These are phyloP conservation scores for Eupithecia dodoneata DNA, from an alignment of 2,888 invertebrate species.

Conservation along the genomic window DNA sequence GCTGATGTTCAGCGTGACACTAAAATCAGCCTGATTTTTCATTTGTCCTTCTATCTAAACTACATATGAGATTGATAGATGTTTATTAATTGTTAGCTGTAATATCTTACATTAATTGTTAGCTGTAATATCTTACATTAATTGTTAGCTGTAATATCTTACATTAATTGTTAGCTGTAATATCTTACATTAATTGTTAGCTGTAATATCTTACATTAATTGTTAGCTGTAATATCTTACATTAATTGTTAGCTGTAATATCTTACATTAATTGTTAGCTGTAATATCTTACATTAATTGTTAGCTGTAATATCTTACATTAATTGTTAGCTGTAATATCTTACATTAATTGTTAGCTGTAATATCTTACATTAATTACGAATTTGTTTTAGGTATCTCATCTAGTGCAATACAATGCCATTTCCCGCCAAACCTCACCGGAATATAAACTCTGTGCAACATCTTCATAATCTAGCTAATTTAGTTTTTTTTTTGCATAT, in stretches of 20 bases:
- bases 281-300: not conserved
- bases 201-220: not conserved
- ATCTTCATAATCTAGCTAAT: no score
- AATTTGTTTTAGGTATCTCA: no score
- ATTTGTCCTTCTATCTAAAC: not conserved
- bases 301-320: not conserved
- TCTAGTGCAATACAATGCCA: no score
- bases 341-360: not conserved
- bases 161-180: not conserved
- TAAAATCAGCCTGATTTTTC: not conserved
- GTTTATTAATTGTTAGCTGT: not conserved
- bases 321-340: not conserved
- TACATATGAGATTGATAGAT: not conserved
- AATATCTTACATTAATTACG: no score
- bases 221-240: not conserved
- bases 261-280: not conserved
- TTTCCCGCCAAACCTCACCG: no score
- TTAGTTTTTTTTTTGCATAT: no score
- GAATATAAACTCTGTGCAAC: no score
- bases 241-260: not conserved
- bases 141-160: not conserved
- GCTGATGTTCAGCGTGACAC: no score
- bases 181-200: not conserved
- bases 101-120: not conserved
- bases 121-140: not conserved